phyloP scores from a whole-genome alignment of 92 coral and sea anemone species.

The Metridium senile region DNA sequence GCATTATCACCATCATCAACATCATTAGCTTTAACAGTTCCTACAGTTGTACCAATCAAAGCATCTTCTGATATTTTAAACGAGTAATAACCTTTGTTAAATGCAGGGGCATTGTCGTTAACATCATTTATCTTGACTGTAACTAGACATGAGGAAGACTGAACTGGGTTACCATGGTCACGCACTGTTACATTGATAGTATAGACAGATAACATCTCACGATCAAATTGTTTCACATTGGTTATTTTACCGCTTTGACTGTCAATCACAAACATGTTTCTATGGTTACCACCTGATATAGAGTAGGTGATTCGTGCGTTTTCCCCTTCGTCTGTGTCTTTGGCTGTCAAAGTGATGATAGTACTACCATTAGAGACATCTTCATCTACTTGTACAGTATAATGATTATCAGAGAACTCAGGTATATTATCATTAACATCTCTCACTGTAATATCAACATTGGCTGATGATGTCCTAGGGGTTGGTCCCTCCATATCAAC shows the following conservation, averaged over 20 bases:
- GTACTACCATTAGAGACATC: conserved; percentile 44
- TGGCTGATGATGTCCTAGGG: conserved; percentile 52
- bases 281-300: conserved; percentile 64
- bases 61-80: conserved; percentile 74
- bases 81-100: conserved; percentile 59
- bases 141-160: conserved; percentile 70
- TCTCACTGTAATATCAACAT: conserved; percentile 49
- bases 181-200: conserved; percentile 71
- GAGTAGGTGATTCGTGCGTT: conserved; percentile 50
- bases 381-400: conserved; percentile 52
- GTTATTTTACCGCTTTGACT: conserved; percentile 55
- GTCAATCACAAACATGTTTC: conserved; percentile 62
- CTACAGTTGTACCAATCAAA: conserved; percentile 63
- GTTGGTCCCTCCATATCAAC: conserved; percentile 66
- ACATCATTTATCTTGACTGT: conserved; percentile 59
- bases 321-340: conserved; percentile 66
- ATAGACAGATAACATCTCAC: conserved; percentile 49
- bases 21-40: conserved; percentile 73
- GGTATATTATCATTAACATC: conserved; percentile 90
- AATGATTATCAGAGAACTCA: conserved; percentile 53
- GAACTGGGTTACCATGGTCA: conserved; percentile 70
- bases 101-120: conserved; percentile 80
- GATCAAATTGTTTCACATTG: conserved; percentile 51
- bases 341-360: conserved; percentile 60
- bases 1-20: conserved; percentile 79